These are phyloP conservation scores for Potorous gilbertii DNA, from an alignment of 2,797 vertebrate species.

Conservation along the genomic window DNA sequence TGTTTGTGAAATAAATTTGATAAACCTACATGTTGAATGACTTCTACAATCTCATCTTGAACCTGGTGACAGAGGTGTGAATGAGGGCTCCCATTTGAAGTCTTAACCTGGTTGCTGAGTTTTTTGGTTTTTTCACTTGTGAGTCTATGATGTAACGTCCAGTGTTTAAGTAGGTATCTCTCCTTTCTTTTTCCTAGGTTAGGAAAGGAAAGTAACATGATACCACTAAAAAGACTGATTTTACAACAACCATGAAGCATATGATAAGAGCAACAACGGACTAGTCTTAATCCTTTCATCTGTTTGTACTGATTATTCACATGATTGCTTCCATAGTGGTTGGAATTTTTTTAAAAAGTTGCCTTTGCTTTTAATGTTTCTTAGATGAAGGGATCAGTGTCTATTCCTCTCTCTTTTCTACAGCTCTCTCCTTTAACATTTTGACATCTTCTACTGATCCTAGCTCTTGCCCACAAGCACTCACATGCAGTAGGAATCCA, in stretches of 20 bases:
- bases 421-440: conserved; percentile 55
- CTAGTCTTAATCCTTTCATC: neutral
- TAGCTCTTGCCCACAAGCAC: neutral
- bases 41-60: neutral
- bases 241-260: neutral
- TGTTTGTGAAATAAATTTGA: neutral
- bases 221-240: conserved; percentile 39
- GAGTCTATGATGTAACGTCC: neutral
- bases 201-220: conserved; percentile 32
- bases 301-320: neutral
- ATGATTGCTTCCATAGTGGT: neutral
- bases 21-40: neutral
- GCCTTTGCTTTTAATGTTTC: conserved; percentile 13
- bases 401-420: neutral
- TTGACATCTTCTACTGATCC: conserved; percentile 4
- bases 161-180: neutral
- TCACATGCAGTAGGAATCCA: conserved; percentile 18
- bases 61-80: neutral
- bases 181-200: conserved; percentile 29
- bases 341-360: conserved; percentile 53
- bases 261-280: conserved; percentile 19
- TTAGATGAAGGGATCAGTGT: neutral
- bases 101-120: conserved; percentile 4
- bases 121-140: neutral
- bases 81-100: conserved; percentile 24